Conservation (phyloP, 2,797 vertebrate species). For the Aplochiton taeniatus region DNA sequence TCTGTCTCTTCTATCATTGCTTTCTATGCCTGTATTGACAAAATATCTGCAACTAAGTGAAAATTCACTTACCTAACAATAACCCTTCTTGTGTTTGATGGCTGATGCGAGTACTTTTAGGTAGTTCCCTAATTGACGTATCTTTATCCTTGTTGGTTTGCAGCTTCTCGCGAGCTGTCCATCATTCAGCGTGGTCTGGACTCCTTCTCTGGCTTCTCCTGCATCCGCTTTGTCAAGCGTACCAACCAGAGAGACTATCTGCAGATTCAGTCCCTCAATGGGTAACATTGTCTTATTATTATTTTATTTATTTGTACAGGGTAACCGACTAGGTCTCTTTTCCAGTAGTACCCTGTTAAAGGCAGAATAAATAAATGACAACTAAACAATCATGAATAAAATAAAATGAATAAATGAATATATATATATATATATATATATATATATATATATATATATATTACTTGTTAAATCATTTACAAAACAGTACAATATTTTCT, state of each 20-base stretch:
- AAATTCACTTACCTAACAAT: background rate
- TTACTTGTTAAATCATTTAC: too few relatives aligned
- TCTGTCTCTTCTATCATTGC: too few relatives aligned
- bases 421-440: background rate
- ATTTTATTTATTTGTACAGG: too few relatives aligned
- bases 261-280: constrained; percentile 37
- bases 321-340: too few relatives aligned
- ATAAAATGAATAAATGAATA: background rate
- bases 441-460: background rate
- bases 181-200: constrained; percentile 36
- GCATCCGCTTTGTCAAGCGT: constrained; percentile 33
- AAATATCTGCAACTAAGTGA: background rate
- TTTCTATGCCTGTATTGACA: too few relatives aligned
- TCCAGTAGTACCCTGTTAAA: too few relatives aligned
- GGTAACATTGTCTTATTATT: constrained; percentile 26
- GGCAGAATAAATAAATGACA: too few relatives aligned
- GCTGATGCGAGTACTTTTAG: too few relatives aligned
- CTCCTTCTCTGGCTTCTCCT: constrained; percentile 40
- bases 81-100: too few relatives aligned
- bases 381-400: too few relatives aligned
- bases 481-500: too few relatives aligned
- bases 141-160: background rate
- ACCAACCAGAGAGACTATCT: constrained; percentile 35
- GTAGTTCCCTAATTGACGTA: too few relatives aligned
- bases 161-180: constrained; percentile 38